A percentile compares a stretch with the other conserved stretches of the same genome.
Evolutionary conservation across 1,140 invertebrate species (phyloP).

Genomic region (Drosophila fuyamai): DNA sequence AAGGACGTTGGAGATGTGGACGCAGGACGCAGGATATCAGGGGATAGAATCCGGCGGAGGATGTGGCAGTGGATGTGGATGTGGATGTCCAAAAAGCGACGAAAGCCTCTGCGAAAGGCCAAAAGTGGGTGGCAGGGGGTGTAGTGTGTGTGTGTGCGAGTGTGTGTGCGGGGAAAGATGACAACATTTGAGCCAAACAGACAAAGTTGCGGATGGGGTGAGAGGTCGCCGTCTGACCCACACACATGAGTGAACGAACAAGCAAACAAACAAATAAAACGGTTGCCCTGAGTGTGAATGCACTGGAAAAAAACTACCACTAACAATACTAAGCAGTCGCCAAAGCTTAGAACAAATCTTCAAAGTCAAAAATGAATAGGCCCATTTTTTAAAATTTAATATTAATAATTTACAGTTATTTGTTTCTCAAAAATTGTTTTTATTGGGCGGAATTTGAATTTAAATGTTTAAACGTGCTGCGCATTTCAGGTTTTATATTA

Average conservation of each 20-base stretch:
- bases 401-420: too few relatives aligned
- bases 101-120: slow-evolving; percentile 70
- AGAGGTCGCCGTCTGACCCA: slow-evolving; percentile 43
- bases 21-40: neutral
- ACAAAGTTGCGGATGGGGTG: slow-evolving; percentile 52
- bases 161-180: slow-evolving; percentile 49
- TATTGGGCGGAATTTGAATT: too few relatives aligned
- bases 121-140: slow-evolving; percentile 14
- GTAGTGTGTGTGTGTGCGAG: neutral
- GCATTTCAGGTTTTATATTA: too few relatives aligned
- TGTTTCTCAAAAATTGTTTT: too few relatives aligned
- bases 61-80: slow-evolving; percentile 4
- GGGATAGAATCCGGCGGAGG: slow-evolving; percentile 5
- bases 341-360: neutral
- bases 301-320: slow-evolving; percentile 9
- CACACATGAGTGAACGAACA: slow-evolving; percentile 77
- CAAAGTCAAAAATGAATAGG: too few relatives aligned
- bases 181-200: slow-evolving; percentile 77
- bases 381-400: too few relatives aligned
- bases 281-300: slow-evolving; percentile 26
- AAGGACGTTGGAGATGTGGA: slow-evolving; percentile 30
- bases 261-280: slow-evolving; percentile 79
- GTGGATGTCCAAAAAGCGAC: slow-evolving; percentile 67
- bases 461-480: too few relatives aligned
- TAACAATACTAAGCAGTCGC: neutral